Conservation (phyloP, 2,888 invertebrate species). For the Atherix ibis region DNA sequence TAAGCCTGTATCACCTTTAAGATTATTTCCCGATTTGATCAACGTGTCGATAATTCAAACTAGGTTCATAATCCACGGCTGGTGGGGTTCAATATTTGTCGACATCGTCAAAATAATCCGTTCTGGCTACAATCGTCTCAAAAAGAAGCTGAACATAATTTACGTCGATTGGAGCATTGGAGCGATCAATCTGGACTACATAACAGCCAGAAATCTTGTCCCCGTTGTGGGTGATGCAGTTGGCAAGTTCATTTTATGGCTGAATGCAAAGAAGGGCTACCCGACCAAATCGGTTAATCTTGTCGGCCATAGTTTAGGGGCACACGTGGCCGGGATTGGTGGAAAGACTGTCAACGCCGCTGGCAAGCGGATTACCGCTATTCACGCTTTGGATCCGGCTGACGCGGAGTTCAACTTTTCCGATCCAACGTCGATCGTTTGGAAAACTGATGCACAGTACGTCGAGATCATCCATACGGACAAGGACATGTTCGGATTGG, state of each 20-base stretch:
- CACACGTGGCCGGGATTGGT: conserved; percentile 25
- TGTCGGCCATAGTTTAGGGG: conserved; percentile 31
- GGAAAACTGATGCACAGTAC: conserved; percentile 23
- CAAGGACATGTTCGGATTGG: conserved; percentile 22
- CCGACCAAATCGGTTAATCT: conserved; percentile 13
- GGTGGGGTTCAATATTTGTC: too few relatives aligned
- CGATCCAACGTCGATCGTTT: conserved; percentile 21
- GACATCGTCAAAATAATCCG: too few relatives aligned
- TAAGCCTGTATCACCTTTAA: too few relatives aligned
- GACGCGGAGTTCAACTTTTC: conserved; percentile 21
- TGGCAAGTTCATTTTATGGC: not conserved
- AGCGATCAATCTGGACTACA: not conserved
- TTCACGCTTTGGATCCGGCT: conserved; percentile 31
- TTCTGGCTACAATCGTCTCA: too few relatives aligned
- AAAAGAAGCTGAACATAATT: not conserved
- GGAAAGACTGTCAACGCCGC: conserved; percentile 21
- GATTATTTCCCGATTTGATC: too few relatives aligned
- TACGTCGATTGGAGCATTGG: not conserved
- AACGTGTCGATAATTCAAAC: too few relatives aligned
- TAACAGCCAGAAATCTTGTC: not conserved
- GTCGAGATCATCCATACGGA: conserved; percentile 32
- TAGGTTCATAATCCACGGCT: too few relatives aligned
- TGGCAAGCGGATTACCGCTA: conserved; percentile 20
- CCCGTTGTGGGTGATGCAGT: not conserved
- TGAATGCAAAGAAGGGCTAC: not conserved